Percentiles rank a stretch among this genome's conserved stretches.
phyloP scores from a whole-genome alignment of 2,113 vertebrate species.

The Gopherus flavomarginatus region DNA sequence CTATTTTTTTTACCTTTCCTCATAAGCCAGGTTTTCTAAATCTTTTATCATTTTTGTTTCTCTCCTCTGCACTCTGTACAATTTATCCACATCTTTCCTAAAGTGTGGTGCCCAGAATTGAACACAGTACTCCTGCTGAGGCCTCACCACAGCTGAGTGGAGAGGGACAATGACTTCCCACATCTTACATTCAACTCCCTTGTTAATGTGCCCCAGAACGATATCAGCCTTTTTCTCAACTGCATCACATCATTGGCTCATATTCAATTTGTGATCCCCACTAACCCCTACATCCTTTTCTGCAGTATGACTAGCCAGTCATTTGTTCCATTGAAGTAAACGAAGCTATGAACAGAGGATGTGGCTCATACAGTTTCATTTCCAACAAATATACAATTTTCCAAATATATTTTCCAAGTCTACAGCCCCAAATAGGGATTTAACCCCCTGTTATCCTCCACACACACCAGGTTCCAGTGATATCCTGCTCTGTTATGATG shows the following conservation, averaged over 20 bases:
- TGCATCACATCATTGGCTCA: background rate
- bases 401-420: background rate
- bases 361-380: background rate
- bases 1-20: too few relatives aligned
- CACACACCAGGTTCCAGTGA: background rate
- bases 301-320: background rate
- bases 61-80: too few relatives aligned
- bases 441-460: background rate
- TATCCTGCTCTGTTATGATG: background rate
- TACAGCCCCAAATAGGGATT: background rate
- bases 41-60: too few relatives aligned
- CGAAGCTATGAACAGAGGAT: background rate
- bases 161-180: too few relatives aligned
- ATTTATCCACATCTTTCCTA: too few relatives aligned
- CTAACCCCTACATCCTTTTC: background rate
- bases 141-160: too few relatives aligned
- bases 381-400: background rate
- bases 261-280: background rate
- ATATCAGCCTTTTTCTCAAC: background rate
- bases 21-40: too few relatives aligned
- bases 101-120: too few relatives aligned
- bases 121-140: too few relatives aligned
- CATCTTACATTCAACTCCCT: too few relatives aligned
- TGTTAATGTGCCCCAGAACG: background rate
- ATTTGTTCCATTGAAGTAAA: background rate